Base-by-base conservation (phyloP, 1,140 invertebrate genomes). In the Armadillidium nasatum region DNA sequence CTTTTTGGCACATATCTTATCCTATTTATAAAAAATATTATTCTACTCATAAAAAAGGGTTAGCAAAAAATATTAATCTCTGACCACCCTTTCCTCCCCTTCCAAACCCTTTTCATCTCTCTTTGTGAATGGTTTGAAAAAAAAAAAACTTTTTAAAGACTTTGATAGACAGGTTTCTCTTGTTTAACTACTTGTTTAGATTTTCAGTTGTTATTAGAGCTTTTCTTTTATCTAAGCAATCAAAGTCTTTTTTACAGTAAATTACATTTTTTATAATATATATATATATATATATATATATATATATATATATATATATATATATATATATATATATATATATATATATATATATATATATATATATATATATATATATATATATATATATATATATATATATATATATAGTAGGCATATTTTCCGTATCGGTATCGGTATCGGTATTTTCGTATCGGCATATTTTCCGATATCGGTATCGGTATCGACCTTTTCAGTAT, bases 321-420 rank as follows among this genome's bases (percentile, higher is more conserved):
- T 60, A 50, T 60, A 60, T 60, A 60, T 60, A 60, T 60, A 60
- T 60, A 50, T 60, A 60, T 60, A 60, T 60, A 60, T 60, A 60
- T 60, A 60, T 60, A 60, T 60, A 4, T 4, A 4, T 60, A 60
- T 60, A 60, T 60, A 60, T 60, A 60, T 60, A 60, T 60, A 60
- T 60, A 60, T 60, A 60, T 60, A 19, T 60, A 60, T 60, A 50
- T 50, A 50, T 50, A 50, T 50, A 50, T 50, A 50, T 50, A 50
- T 50, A 50, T 50, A 50, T 50, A 50, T 50, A 50, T 50, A 50
- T 50, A 50, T 15, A 50, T n/a, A n/a, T n/a, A n/a, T n/a, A n/a
- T n/a, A n/a, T n/a, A n/a, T n/a, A n/a, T n/a, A n/a, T n/a, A n/a
- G n/a, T n/a, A n/a, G n/a, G n/a, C n/a, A n/a, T n/a, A n/a, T n/a